Conservation (phyloP, 1,140 invertebrate genomes). For the Lepidurus packardi region DNA sequence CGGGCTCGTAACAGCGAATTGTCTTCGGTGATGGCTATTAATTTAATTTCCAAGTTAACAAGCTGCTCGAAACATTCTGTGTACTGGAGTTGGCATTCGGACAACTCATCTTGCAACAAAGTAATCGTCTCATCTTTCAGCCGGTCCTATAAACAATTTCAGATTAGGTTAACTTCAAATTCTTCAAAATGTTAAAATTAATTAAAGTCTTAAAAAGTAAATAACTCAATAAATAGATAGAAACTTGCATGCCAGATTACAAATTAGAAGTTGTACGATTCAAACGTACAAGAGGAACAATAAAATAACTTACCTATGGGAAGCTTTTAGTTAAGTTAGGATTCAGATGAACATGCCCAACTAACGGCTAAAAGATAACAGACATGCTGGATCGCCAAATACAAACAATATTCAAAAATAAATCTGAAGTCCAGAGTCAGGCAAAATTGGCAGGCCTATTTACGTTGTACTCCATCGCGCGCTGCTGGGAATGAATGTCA, state of each 20-base stretch:
- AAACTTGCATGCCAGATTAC: neutral
- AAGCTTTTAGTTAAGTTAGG: neutral
- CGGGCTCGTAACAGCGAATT: neutral
- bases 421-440: neutral
- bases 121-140: neutral
- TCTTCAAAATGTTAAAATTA: no score
- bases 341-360: slow-evolving; percentile 13
- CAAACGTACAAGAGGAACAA: neutral
- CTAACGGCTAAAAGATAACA: neutral
- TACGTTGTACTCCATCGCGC: neutral
- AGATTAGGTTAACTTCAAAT: no score
- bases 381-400: neutral
- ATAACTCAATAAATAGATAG: no score
- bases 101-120: slow-evolving; percentile 7
- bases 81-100: neutral
- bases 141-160: neutral
- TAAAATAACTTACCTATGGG: neutral
- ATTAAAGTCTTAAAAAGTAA: no score
- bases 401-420: neutral
- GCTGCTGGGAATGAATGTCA: neutral
- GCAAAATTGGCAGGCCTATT: neutral
- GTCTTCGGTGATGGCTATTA: neutral
- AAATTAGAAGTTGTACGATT: neutral
- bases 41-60: neutral
- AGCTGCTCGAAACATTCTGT: slow-evolving; percentile 1